Conservation (phyloP, 2,113 vertebrate genomes). For the Zonotrichia leucophrys region DNA sequence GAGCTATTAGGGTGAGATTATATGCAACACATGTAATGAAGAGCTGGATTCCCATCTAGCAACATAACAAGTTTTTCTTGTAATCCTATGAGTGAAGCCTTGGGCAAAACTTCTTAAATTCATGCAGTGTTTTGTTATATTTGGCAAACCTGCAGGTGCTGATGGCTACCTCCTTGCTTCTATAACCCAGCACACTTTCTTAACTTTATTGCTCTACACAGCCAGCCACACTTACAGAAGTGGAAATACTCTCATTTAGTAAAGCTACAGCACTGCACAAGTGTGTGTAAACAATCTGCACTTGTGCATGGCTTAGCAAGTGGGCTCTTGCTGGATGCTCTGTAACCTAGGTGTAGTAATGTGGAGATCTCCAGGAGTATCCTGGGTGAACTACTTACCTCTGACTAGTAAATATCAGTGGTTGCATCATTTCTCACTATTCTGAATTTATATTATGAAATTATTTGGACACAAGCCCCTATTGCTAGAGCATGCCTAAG, state of each 20-base stretch:
- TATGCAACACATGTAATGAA: not conserved
- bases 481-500: not conserved
- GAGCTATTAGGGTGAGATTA: not conserved
- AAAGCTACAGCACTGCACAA: not conserved
- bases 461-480: not conserved
- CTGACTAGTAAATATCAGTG: not conserved
- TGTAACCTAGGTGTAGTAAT: not conserved
- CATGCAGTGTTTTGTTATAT: not conserved
- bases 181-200: not conserved
- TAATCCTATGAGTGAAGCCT: not conserved
- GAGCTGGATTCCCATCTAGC: not conserved
- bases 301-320: not conserved
- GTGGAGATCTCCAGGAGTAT: not conserved
- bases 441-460: not conserved
- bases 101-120: not conserved
- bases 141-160: not conserved
- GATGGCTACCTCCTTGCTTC: not conserved
- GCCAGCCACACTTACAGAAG: not conserved
- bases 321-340: rapidly evolving
- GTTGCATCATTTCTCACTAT: not conserved
- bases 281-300: not conserved
- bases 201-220: not conserved
- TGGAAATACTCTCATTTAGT: not conserved
- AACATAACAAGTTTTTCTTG: not conserved
- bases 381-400: not conserved